Conservation (phyloP, 2,113 vertebrate species). For the Eublepharis macularius region DNA sequence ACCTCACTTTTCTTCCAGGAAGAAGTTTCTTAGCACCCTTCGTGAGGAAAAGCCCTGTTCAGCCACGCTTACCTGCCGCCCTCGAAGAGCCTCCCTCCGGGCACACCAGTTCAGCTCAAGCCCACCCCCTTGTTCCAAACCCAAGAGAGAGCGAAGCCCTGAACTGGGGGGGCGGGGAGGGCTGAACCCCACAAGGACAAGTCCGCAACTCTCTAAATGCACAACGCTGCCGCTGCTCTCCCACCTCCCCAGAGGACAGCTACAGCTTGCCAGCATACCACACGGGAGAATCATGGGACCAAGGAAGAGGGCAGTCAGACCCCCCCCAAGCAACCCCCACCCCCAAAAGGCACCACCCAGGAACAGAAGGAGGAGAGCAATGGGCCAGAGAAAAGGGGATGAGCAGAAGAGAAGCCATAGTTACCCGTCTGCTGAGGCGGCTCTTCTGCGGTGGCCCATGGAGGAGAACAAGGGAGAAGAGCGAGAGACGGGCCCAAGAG, state of each 20-base stretch:
- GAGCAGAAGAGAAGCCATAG: slow-evolving; percentile 12
- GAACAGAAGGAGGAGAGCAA: not conserved
- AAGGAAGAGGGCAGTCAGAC: not conserved
- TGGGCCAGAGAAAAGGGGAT: not conserved
- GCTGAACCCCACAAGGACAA: too few relatives aligned
- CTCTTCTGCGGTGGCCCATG: slow-evolving; percentile 36
- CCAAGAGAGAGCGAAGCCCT: not conserved
- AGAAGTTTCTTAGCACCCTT: too few relatives aligned
- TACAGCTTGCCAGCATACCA: not conserved
- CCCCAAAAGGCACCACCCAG: not conserved
- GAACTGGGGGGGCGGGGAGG: not conserved
- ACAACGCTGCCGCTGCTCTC: too few relatives aligned
- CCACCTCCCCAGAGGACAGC: not conserved
- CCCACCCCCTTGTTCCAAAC: too few relatives aligned
- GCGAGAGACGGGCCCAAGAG: not conserved
- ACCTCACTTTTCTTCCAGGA: too few relatives aligned
- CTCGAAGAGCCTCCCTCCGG: not conserved
- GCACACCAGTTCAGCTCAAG: too few relatives aligned
- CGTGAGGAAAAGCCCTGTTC: too few relatives aligned
- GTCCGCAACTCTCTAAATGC: not conserved
- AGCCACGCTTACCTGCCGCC: not conserved
- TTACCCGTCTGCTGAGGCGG: slow-evolving; percentile 55
- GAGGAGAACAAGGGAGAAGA: slow-evolving; percentile 43
- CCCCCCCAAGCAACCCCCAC: not conserved
- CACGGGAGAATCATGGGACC: not conserved